These are phyloP conservation scores for Lasioglossum figueresi DNA, from an alignment of 2,888 invertebrate genomes.

Conservation along the genomic window DNA sequence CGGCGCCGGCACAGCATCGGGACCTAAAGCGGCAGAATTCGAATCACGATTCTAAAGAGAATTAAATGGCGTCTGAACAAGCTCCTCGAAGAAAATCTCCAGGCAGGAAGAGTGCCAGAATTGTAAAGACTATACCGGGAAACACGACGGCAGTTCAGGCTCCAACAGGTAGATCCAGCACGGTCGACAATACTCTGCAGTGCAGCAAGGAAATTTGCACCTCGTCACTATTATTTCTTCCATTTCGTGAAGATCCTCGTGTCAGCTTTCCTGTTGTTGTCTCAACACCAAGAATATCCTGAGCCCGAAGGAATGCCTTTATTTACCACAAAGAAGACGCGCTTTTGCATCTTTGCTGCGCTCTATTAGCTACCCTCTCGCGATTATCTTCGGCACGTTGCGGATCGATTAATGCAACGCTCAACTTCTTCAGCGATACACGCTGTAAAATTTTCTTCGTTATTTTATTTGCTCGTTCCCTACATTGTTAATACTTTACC, in stretches of 20 bases:
- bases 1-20: background rate
- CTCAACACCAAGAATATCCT: background rate
- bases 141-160: slow-evolving; percentile 53
- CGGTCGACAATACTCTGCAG: slow-evolving; percentile 76
- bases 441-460: background rate
- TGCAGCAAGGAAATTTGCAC: slow-evolving; percentile 71
- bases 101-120: slow-evolving; percentile 54
- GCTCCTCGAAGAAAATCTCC: slow-evolving; percentile 42
- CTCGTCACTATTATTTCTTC: slow-evolving; percentile 43
- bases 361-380: background rate
- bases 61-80: slow-evolving; percentile 37
- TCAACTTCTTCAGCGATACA: background rate
- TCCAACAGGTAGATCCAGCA: slow-evolving; percentile 78
- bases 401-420: background rate
- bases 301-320: background rate
- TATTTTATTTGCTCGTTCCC: background rate
- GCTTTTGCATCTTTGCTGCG: background rate
- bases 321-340: background rate
- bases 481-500: background rate
- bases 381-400: background rate
- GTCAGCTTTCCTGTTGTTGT: slow-evolving; percentile 35
- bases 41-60: slow-evolving; percentile 43
- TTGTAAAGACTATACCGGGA: slow-evolving; percentile 44
- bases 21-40: slow-evolving; percentile 35
- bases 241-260: slow-evolving; percentile 46